Evolutionary conservation across 2,888 invertebrate genomes (phyloP).

Genomic region (Thalpophila matura): DNA sequence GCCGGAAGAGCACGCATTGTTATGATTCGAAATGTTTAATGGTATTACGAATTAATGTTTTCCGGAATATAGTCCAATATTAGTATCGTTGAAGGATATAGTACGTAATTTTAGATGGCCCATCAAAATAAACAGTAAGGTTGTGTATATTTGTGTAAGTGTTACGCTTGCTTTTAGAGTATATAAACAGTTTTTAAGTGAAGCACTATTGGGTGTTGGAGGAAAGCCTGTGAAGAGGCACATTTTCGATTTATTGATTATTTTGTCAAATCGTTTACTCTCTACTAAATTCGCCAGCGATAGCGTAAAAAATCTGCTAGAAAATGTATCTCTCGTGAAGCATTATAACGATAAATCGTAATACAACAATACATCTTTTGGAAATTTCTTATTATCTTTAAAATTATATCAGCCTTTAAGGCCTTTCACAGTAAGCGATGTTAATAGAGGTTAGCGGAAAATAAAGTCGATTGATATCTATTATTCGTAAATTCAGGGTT

Average conservation of each 20-base stretch:
- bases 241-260: not conserved
- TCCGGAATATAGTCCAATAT: conserved; percentile 62
- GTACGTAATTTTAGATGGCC: conserved; percentile 42
- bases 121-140: conserved; percentile 51
- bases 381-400: not conserved
- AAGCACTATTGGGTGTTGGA: not conserved
- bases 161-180: conserved; percentile 9
- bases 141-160: conserved; percentile 26
- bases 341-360: not conserved
- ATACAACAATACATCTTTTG: not conserved
- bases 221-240: not conserved
- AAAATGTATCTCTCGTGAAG: not conserved
- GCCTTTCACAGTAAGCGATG: not conserved
- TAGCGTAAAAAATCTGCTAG: no score
- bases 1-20: conserved; percentile 54
- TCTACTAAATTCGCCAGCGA: not conserved
- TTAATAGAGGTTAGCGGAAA: conserved; percentile 2
- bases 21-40: conserved; percentile 57
- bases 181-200: conserved; percentile 30
- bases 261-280: not conserved
- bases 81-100: conserved; percentile 59
- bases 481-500: conserved; percentile 27
- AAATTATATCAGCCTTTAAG: not conserved
- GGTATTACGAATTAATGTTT: conserved; percentile 58
- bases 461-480: conserved; percentile 14